Base-by-base conservation (phyloP, 2,113 vertebrate genomes). In the Thinocorus orbignyianus region DNA sequence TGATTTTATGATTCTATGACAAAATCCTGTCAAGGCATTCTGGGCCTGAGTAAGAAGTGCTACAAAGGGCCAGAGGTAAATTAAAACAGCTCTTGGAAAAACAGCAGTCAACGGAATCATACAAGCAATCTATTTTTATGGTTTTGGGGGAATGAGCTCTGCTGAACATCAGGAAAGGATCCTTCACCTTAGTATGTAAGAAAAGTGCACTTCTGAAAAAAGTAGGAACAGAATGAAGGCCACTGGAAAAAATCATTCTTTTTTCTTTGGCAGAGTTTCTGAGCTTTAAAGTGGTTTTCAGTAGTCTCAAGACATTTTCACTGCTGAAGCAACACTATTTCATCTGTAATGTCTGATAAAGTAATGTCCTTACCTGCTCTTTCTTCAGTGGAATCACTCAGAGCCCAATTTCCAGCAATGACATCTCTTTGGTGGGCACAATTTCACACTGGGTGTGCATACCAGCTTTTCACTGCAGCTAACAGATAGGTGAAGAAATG, bases 381-480 rank as follows among this genome's bases (percentile, higher is more conserved):
- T 83, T 55, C 49, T 64, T 35, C 62, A 57, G 13, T 8, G 72
- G 42, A 64, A 74, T 44, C 11, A 31, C 20, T 26, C 7, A 76
- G 13, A 57, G 6, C 5, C 13, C 46, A 25, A 52, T 51, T 94
- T 69, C 28, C 39, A 62, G 28, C 20, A 35, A 24, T 22, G 35
- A 17, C 52, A 33, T 57, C 46, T 77, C 31, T 72, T 39, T 48
- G 25, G 55, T 68, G 22, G 11, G 11, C 48, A 31, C 7, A 24
- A 18, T 20, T 69, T 57, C 48, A 25, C 6, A 9, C 28, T 0
- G 0, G 18, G 10, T 2, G 0, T 48, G 33, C 1, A 1, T 51
- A 26, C 13, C 33, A 62, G 24, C 9, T 81, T 55, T 44, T 6
- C 17, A 14, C 12, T 55, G 23, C n/a, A 18, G 7, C 8, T 57